A percentile compares a stretch with the other conserved stretches of the same genome.
Conservation (phyloP, 2,888 invertebrate species). For the Tupiocoris notatus region DNA sequence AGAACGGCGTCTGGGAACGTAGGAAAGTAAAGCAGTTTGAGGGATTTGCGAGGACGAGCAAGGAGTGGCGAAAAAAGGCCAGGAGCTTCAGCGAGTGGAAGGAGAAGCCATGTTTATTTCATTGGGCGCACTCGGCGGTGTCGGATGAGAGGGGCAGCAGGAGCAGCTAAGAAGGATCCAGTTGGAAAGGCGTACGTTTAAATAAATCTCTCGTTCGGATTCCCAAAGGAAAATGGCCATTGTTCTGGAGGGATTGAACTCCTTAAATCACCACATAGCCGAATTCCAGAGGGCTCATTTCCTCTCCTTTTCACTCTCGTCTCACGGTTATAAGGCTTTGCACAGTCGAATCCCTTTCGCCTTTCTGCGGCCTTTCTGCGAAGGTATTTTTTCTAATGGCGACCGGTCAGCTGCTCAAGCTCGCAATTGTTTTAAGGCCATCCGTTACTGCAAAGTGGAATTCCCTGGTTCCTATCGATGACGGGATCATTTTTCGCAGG, state of each 20-base stretch:
- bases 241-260: slow-evolving; percentile 29
- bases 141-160: not conserved
- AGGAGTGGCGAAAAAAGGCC: not conserved
- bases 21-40: slow-evolving; percentile 24
- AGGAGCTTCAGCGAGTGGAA: not conserved
- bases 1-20: slow-evolving; percentile 6
- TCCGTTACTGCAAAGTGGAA: no score
- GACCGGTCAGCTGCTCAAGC: no score
- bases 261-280: slow-evolving; percentile 23
- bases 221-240: slow-evolving; percentile 32
- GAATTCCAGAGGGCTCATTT: slow-evolving; percentile 15
- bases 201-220: slow-evolving; percentile 27
- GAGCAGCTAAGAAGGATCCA: slow-evolving; percentile 12
- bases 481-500: no score
- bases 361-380: not conserved
- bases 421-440: no score
- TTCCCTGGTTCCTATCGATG: no score
- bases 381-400: not conserved
- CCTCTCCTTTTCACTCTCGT: not conserved
- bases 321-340: not conserved
- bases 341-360: not conserved
- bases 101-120: slow-evolving; percentile 26
- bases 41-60: not conserved
- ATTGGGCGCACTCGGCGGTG: slow-evolving; percentile 14
- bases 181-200: slow-evolving; percentile 8